Evolutionary conservation across 2,888 invertebrate species (phyloP).

Genomic region (Gordius sp.): DNA sequence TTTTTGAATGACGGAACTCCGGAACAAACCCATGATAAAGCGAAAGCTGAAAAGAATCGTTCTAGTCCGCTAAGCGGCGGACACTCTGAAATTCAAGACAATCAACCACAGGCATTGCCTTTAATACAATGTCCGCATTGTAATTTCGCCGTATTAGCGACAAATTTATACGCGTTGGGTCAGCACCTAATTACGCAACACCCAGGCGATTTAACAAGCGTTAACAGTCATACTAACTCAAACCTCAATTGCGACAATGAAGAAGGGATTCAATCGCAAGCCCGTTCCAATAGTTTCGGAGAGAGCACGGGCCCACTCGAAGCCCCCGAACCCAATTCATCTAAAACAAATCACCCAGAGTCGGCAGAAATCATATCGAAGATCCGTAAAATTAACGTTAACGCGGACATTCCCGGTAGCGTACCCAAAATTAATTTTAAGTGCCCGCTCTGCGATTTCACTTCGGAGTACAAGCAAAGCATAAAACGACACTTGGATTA

Average conservation of each 20-base stretch:
- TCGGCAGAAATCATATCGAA: not conserved
- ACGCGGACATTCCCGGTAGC: not conserved
- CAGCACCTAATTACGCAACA: not conserved
- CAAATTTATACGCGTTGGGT: not conserved
- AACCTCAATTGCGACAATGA: too few species aligned
- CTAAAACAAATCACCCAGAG: not conserved
- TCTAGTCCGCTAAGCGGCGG: too few species aligned
- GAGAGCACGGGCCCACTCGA: too few species aligned
- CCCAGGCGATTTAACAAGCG: not conserved
- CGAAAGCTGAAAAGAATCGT: too few species aligned
- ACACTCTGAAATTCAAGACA: too few species aligned
- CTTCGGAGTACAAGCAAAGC: conserved; percentile 14
- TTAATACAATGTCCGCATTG: conserved; percentile 11
- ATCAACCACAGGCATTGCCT: too few species aligned
- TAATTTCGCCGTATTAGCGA: not conserved
- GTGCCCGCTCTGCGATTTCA: conserved; percentile 13
- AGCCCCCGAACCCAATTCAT: not conserved
- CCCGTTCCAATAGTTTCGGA: not conserved
- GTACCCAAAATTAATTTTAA: not conserved
- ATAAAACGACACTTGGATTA: conserved; percentile 3
- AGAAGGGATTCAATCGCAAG: too few species aligned
- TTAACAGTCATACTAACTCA: too few species aligned
- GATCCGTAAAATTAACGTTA: not conserved
- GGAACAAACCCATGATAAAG: too few species aligned
- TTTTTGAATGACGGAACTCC: too few species aligned